These are phyloP conservation scores for Rotaria macrura DNA, from an alignment of 2,888 invertebrate genomes.

Conservation along the genomic window DNA sequence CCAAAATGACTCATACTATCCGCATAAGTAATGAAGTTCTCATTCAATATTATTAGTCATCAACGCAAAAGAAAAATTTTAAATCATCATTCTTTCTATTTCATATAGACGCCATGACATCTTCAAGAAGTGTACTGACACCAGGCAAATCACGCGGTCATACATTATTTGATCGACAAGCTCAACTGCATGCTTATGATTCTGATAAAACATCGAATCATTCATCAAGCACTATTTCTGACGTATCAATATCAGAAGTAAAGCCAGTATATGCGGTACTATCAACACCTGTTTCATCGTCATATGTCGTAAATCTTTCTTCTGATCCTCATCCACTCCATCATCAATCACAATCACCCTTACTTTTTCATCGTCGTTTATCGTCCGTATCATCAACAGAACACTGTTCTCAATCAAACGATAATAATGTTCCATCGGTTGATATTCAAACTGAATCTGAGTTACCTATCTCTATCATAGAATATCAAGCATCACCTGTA, in stretches of 20 bases:
- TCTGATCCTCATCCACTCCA: background rate
- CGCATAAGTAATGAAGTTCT: too few relatives aligned
- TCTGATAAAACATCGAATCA: background rate
- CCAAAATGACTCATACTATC: background rate
- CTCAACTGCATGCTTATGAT: background rate
- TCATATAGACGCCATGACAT: background rate
- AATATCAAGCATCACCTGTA: background rate
- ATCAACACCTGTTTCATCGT: background rate
- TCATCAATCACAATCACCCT: background rate
- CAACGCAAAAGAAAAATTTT: too few relatives aligned
- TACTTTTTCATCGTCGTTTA: background rate
- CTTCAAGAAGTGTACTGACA: background rate
- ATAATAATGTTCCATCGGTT: background rate
- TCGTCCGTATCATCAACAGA: background rate
- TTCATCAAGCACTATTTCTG: background rate
- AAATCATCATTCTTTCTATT: too few relatives aligned
- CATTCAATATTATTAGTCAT: too few relatives aligned
- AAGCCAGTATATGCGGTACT: background rate
- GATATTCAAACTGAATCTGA: background rate
- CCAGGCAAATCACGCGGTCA: background rate
- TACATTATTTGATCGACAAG: constrained; percentile 4
- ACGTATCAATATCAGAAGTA: background rate
- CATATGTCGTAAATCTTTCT: background rate
- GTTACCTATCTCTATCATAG: background rate
- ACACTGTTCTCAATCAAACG: background rate